Evolutionary conservation across 2,888 invertebrate species (phyloP), one percentile per base, ranked within the genome.

Genomic region (Trimorus sp.): DNA sequence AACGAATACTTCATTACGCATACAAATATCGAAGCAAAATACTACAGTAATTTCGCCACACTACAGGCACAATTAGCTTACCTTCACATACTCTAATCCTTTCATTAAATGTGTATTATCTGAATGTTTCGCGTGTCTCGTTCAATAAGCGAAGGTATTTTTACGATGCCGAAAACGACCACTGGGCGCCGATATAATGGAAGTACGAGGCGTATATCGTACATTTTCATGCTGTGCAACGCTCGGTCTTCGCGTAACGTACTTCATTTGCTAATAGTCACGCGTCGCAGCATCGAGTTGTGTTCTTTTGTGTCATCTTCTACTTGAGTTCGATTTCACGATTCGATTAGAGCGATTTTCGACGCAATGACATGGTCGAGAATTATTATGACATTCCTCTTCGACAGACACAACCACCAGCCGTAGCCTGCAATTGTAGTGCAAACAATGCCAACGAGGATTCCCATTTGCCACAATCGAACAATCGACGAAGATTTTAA

Each of bases 251-350:
- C 87, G 88, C 87, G 88, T 89, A 89, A 89, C 88, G 87, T 85
- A 89, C 85, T 86, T 87, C 89, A 88, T 89, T 89, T 85, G 86
- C 84, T 82, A 85, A 83, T 85, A 86, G 89, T 89, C 89, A 89
- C 89, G 89, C 86, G 88, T 88, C 65, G 80, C 80, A 71, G 53
- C 73, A 75, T 79, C 65, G 49, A 51, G 53, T 65, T 48, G 63
- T 70, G 54, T 77, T 83, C 77, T 73, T 63, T 66, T 51, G 70
- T 79, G 79, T 79, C 79, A 79, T 83, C 83, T 83, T 76, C 69
- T 60, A 65, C 73, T 70, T 70, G 63, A 59, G 79, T 69, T 79
- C 73, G 68, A 73, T 69, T 83, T 76, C 37, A 56, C 79, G 69
- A 76, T 73, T 79, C 83, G 79, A 79, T 79, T 83, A 70, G 73